These are phyloP conservation scores for Tiaroga cobitis DNA, from an alignment of 2,797 vertebrate genomes.

Conservation along the genomic window DNA sequence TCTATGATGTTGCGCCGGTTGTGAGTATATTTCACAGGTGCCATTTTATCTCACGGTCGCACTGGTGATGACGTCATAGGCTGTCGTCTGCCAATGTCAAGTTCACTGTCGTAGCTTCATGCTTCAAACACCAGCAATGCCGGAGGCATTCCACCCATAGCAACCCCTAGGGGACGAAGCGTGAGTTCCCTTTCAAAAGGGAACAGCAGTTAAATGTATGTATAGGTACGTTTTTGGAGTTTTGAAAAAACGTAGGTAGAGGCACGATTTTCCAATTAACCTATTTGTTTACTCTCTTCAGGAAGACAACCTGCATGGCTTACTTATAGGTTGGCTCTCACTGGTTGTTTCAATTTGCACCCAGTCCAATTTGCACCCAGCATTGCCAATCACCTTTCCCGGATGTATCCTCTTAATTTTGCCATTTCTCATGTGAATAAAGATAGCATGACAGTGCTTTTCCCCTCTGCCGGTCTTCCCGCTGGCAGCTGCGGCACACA, in stretches of 20 bases:
- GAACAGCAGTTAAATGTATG: neutral
- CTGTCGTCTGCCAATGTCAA: too few species aligned
- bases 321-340: neutral
- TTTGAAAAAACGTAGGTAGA: too few species aligned
- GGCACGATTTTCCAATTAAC: neutral
- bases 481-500: conserved; percentile 17
- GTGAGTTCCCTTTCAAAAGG: too few species aligned
- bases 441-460: conserved; percentile 40
- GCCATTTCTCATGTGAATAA: conserved; percentile 22
- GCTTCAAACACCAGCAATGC: too few species aligned
- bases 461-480: neutral
- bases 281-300: neutral
- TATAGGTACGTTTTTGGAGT: neutral
- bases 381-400: neutral
- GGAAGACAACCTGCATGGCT: neutral
- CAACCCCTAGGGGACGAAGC: too few species aligned
- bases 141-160: too few species aligned
- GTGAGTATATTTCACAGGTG: too few species aligned
- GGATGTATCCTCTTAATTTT: neutral
- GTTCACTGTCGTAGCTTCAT: too few species aligned
- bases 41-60: too few species aligned
- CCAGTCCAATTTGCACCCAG: neutral
- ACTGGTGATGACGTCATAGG: too few species aligned
- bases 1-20: too few species aligned
- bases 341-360: neutral